Evolutionary conservation across 1,140 invertebrate species (phyloP).

Genomic region (Leptonema lineaticorne): DNA sequence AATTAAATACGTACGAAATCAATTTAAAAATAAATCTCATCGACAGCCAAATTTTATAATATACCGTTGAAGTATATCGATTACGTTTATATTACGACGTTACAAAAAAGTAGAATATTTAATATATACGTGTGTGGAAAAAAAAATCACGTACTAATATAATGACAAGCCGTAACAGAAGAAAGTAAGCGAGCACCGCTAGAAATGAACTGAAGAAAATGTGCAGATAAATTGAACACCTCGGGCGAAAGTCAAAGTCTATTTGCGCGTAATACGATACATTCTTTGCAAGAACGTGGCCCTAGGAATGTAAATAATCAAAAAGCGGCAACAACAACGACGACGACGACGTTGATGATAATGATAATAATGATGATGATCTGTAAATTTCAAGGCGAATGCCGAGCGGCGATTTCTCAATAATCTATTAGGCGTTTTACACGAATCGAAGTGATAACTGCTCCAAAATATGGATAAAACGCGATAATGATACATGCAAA

Average conservation of each 20-base stretch:
- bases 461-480: too few relatives aligned
- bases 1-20: too few relatives aligned
- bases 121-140: too few relatives aligned
- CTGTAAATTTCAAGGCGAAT: neutral
- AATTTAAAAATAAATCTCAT: too few relatives aligned
- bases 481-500: neutral
- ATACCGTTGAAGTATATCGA: too few relatives aligned
- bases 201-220: neutral
- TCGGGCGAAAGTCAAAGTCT: neutral
- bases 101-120: too few relatives aligned
- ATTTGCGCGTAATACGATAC: too few relatives aligned
- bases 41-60: too few relatives aligned
- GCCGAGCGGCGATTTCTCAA: neutral
- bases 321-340: neutral
- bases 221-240: neutral
- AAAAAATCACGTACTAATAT: neutral
- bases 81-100: too few relatives aligned
- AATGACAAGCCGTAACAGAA: neutral
- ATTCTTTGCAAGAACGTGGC: too few relatives aligned
- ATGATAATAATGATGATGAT: conserved; percentile 4
- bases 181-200: conserved; percentile 1
- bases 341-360: neutral
- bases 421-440: neutral
- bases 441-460: too few relatives aligned
- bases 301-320: too few relatives aligned